A percentile compares a stretch with the other conserved stretches of the same genome.
phyloP scores from a whole-genome alignment of 2,888 invertebrate species.

The Graphium colonna region DNA sequence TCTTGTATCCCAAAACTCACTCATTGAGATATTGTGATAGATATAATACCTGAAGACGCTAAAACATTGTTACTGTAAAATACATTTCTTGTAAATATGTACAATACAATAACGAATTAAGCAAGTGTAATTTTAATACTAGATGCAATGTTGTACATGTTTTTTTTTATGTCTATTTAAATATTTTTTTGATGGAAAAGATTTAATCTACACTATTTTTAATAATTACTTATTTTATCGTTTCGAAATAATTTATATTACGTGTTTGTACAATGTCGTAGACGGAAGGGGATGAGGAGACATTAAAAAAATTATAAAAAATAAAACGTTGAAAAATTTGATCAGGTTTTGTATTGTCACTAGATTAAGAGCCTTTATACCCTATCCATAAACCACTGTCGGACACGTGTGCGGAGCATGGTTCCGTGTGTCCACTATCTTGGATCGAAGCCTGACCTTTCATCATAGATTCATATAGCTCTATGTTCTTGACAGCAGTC shows the following conservation, averaged over 20 bases:
- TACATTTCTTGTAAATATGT: slow-evolving; percentile 77
- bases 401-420: slow-evolving; percentile 55
- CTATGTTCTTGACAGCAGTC: too few relatives aligned
- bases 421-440: slow-evolving; percentile 53
- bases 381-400: slow-evolving; percentile 45
- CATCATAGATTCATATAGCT: too few relatives aligned
- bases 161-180: slow-evolving; percentile 64
- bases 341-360: slow-evolving; percentile 65
- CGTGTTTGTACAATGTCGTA: slow-evolving; percentile 76
- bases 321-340: slow-evolving; percentile 73
- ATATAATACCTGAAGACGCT: slow-evolving; percentile 77
- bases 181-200: slow-evolving; percentile 61
- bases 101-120: slow-evolving; percentile 72
- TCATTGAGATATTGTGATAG: slow-evolving; percentile 70
- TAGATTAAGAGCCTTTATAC: slow-evolving; percentile 45
- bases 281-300: slow-evolving; percentile 67
- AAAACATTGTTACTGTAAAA: slow-evolving; percentile 79
- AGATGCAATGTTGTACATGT: slow-evolving; percentile 79
- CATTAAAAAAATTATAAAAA: slow-evolving; percentile 77
- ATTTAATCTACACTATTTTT: slow-evolving; percentile 78
- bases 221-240: slow-evolving; percentile 77
- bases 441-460: slow-evolving; percentile 47
- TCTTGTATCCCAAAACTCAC: slow-evolving; percentile 34
- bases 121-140: slow-evolving; percentile 71
- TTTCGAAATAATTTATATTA: slow-evolving; percentile 77